Evolutionary conservation across 2,797 vertebrate genomes (phyloP).

Genomic region (Champsocephalus gunnari): DNA sequence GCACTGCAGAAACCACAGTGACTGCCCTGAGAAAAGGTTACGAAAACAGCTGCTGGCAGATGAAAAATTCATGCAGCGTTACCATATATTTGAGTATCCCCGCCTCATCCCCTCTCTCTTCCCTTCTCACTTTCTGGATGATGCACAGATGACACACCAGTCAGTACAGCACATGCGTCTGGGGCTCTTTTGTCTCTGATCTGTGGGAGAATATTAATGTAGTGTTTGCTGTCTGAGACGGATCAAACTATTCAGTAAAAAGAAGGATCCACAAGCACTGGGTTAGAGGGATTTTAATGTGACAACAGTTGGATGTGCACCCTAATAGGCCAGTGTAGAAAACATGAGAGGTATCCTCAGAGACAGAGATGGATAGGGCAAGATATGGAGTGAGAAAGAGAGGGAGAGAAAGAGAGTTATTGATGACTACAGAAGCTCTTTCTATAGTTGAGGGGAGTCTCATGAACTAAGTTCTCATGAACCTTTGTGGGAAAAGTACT

Average conservation of each 20-base stretch:
- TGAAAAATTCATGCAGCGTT: conserved; percentile 78
- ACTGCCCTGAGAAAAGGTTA: conserved; percentile 72
- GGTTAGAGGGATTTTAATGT: conserved; percentile 69
- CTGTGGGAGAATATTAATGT: conserved; percentile 74
- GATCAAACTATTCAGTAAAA: conserved; percentile 67
- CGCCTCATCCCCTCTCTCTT: conserved; percentile 38
- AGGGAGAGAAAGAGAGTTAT: conserved; percentile 29
- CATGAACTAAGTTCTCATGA: no score
- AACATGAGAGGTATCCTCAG: conserved; percentile 65
- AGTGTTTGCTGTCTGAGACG: conserved; percentile 63
- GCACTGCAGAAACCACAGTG: conserved; percentile 54
- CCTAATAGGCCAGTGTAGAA: conserved; percentile 70
- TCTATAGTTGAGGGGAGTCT: conserved; percentile 43
- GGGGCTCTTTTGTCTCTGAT: conserved; percentile 69
- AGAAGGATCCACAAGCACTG: conserved; percentile 59
- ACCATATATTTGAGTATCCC: conserved; percentile 70
- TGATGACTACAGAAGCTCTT: conserved; percentile 55
- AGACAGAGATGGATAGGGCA: conserved; percentile 50
- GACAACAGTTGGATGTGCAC: conserved; percentile 67
- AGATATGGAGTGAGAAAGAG: conserved; percentile 35
- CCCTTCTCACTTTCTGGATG: conserved; percentile 53
- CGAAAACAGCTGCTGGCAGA: conserved; percentile 76
- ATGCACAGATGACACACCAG: conserved; percentile 73
- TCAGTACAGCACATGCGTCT: conserved; percentile 65
- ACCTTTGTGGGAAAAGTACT: no score